These are phyloP conservation scores for Ondatra zibethicus DNA, from an alignment of 2,113 vertebrate genomes.

Conservation along the genomic window DNA sequence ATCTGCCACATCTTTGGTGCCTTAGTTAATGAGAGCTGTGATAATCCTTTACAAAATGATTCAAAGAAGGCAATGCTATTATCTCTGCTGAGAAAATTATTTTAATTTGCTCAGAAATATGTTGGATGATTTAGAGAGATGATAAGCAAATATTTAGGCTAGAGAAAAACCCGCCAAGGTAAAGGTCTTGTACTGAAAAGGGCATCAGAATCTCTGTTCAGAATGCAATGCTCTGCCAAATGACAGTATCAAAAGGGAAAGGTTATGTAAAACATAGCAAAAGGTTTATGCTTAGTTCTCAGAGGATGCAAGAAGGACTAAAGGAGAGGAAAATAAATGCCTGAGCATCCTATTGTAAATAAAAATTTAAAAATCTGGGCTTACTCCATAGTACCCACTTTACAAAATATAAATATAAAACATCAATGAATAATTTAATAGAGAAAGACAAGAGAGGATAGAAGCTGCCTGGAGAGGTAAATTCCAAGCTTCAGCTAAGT, in stretches of 20 bases:
- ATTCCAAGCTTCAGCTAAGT: slow-evolving; percentile 69
- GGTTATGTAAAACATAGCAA: slow-evolving; percentile 37
- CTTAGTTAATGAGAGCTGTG: not conserved
- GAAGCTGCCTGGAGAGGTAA: slow-evolving; percentile 50
- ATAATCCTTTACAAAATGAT: slow-evolving; percentile 42
- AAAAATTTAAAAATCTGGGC: not conserved
- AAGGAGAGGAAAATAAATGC: not conserved
- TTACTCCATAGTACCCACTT: slow-evolving; percentile 34
- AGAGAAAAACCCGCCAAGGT: slow-evolving; percentile 72
- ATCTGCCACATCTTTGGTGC: not conserved
- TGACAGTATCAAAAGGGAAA: slow-evolving; percentile 62
- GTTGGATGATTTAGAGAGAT: slow-evolving; percentile 67
- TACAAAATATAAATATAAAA: slow-evolving; percentile 46
- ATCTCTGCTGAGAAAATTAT: slow-evolving; percentile 28
- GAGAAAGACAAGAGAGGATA: slow-evolving; percentile 28
- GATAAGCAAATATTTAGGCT: slow-evolving; percentile 77
- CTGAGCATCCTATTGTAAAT: slow-evolving; percentile 39
- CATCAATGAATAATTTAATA: slow-evolving; percentile 76
- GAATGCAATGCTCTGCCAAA: slow-evolving; percentile 58
- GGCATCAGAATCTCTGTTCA: slow-evolving; percentile 66
- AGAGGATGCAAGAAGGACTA: not conserved
- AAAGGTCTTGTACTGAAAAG: slow-evolving; percentile 78
- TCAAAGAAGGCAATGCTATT: slow-evolving; percentile 55
- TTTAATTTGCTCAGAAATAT: slow-evolving; percentile 39
- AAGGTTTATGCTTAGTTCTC: slow-evolving; percentile 18